A percentile compares a stretch with the other conserved stretches of the same genome.
Conservation (phyloP, 2,113 vertebrate genomes). For the Tupaia chinensis region DNA sequence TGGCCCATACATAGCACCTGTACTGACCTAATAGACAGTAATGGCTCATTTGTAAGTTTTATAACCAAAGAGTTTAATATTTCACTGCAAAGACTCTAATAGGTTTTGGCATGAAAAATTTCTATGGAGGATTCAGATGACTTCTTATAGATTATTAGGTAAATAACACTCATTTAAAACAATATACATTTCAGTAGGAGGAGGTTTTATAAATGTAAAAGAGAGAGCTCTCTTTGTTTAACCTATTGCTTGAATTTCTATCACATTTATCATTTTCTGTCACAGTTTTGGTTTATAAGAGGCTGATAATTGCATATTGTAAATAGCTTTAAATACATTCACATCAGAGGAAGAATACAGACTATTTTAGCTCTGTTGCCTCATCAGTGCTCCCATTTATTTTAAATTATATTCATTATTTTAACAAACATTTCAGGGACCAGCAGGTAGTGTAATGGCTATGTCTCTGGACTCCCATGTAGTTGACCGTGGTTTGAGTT, state of each 20-base stretch:
- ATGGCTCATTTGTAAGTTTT: constrained; percentile 72
- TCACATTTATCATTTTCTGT: not conserved
- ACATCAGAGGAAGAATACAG: constrained; percentile 41
- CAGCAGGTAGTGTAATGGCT: too few relatives aligned
- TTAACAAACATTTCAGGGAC: not conserved
- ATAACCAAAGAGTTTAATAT: constrained; percentile 61
- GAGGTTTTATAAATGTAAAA: constrained; percentile 11
- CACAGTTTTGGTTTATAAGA: not conserved
- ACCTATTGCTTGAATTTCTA: not conserved
- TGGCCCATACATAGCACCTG: not conserved
- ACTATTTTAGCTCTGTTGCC: not conserved
- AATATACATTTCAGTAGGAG: not conserved
- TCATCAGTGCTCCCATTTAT: not conserved
- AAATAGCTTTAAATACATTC: not conserved
- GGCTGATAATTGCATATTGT: not conserved
- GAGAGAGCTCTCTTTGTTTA: not conserved
- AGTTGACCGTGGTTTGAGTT: too few relatives aligned
- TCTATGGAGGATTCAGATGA: constrained; percentile 35
- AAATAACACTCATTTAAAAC: constrained; percentile 59
- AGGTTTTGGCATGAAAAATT: constrained; percentile 55
- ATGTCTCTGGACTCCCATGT: too few relatives aligned
- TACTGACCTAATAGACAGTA: constrained; percentile 65
- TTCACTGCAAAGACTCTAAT: constrained; percentile 50
- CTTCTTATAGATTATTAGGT: constrained; percentile 62
- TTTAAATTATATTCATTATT: constrained; percentile 31